phyloP scores from a whole-genome alignment of 2,797 vertebrate genomes.

The Aselliscus stoliczkanus region DNA sequence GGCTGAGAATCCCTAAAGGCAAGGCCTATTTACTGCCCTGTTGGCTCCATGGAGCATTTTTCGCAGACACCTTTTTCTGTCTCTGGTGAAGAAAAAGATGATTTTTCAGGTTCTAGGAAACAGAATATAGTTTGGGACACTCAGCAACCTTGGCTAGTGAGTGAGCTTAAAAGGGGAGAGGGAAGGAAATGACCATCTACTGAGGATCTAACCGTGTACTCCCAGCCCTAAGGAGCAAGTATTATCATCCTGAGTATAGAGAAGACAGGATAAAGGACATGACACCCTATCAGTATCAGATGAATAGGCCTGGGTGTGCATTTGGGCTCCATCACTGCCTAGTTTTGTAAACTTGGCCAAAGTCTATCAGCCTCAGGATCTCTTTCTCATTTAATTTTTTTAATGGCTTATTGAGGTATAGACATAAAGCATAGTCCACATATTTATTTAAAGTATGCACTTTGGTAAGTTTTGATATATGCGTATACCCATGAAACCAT shows the following conservation, averaged over 20 bases:
- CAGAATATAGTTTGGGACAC: not conserved
- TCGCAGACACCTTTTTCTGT: not conserved
- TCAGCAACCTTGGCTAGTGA: not conserved
- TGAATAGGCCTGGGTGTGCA: not conserved
- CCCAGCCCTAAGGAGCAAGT: not conserved
- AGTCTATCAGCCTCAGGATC: not conserved
- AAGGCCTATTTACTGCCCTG: not conserved
- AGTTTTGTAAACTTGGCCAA: not conserved
- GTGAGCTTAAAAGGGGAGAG: not conserved
- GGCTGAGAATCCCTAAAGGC: not conserved
- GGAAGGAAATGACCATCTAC: not conserved
- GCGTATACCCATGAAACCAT: not conserved
- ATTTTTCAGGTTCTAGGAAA: constrained; percentile 2
- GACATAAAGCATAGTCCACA: not conserved
- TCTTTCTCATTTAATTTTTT: not conserved
- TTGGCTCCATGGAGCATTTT: not conserved
- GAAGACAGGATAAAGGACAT: not conserved
- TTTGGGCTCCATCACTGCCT: not conserved
- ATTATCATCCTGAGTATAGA: not conserved
- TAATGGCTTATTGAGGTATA: not conserved
- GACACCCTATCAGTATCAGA: not conserved
- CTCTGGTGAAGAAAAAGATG: not conserved
- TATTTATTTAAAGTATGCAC: not conserved
- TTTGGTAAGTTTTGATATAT: not conserved
- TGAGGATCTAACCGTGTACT: not conserved